Evolutionary conservation across 92 coral and sea anemone species (phyloP).

Genomic region (Epizoanthus ramosus): DNA sequence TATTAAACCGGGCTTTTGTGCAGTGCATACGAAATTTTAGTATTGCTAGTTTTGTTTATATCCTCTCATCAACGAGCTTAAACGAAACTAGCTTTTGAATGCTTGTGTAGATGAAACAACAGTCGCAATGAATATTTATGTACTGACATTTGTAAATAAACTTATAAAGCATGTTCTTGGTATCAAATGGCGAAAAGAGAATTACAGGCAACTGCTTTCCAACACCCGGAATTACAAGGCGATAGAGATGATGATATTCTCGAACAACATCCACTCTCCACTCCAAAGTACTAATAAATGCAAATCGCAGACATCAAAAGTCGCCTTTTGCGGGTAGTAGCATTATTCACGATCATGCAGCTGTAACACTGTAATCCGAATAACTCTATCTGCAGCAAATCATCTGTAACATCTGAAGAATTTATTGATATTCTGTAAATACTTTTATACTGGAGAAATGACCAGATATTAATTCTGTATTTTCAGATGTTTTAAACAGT

Average conservation of each 20-base stretch:
- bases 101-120: not conserved
- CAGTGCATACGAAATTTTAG: not conserved
- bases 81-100: not conserved
- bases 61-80: not conserved
- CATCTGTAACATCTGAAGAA: constrained; percentile 23
- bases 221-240: not conserved
- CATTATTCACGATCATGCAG: constrained; percentile 12
- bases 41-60: not conserved
- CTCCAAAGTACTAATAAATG: too few relatives aligned
- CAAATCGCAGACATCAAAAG: not conserved
- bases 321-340: constrained; percentile 12
- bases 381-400: not conserved
- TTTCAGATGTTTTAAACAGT: not conserved
- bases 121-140: not conserved
- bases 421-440: constrained; percentile 4
- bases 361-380: not conserved
- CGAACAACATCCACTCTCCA: too few relatives aligned
- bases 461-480: too few relatives aligned
- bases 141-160: not conserved
- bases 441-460: not conserved
- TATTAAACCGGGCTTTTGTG: not conserved
- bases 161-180: not conserved
- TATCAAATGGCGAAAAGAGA: not conserved
- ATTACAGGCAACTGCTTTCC: not conserved
- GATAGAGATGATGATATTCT: not conserved